Evolutionary conservation across 2,113 vertebrate species (phyloP), one percentile per base, ranked within the genome.

Genomic region (Sakesphorus luctuosus): DNA sequence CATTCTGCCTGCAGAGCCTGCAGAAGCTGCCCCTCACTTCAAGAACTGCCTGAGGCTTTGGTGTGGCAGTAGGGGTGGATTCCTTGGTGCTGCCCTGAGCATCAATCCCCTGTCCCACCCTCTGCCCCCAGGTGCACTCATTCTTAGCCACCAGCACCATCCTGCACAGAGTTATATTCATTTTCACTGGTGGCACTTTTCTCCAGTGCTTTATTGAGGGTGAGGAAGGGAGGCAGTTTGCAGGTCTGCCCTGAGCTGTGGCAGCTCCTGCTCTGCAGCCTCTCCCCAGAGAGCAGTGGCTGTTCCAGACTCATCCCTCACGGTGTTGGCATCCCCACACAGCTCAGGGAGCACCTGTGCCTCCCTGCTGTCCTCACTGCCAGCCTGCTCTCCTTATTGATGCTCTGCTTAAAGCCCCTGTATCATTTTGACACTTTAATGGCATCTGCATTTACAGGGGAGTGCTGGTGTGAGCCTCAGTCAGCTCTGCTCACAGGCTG

Each of bases 341-440:
- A 26, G 56, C 87, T 55, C 10, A 86, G 52, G 76, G 56, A 94
- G 61, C 79, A 47, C 91, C 94, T 94, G 72, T 93, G 65, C 90
- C 86, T 93, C 58, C 79, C 80, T 72, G 90, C 28, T 93, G 93
- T 78, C 90, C n/a, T 88, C 56, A 11, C 76, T 67, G 82, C 83
- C 80, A 78, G 93, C 84, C 81, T 90, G 65, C 90, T 77, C 86
- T 74, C 52, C 90, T 93, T 92, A 96, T 94, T 95, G 93, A 95
- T 95, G 88, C 47, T 24, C 35, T 24, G 31, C 65, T 95, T 96
- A 92, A 95, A 90, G 92, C 92, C 92, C 88, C 73, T 96, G 92
- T 81, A 93, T 97, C 96, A 95, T 87, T 90, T 62, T 84, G 96
- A 94, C 69, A 5, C 68, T 92, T 93, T 95, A 96, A 93, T 69